Evolutionary conservation across 1,140 invertebrate genomes (phyloP), one percentile per base, ranked within the genome.

Genomic region (Dermatophagoides farinae): DNA sequence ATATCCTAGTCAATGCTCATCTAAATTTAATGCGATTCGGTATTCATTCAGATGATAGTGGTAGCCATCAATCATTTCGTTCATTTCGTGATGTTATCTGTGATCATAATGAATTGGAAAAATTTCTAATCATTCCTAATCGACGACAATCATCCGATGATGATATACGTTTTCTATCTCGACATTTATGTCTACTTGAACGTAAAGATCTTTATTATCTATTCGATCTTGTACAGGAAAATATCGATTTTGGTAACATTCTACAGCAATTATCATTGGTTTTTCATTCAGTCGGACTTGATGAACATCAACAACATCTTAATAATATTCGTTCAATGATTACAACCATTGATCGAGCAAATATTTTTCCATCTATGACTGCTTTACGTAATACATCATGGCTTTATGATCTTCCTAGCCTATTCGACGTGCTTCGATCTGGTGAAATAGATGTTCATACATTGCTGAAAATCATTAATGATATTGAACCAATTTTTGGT

Each of bases 271-370:
- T 60, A n/a, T 60, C 59, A 14, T 18, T 16, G 4, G 22, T 60
- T 41, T 31, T 60, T 18, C 16, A n/a, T 16, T 23, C 16, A 8
- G 49, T 60, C 5, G 46, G 49, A 23, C 23, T 60, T 10, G 18
- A n/a, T 16, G 59, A 60, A n/a, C 31, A 31, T 41, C 46, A 55
- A 25, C 31, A 55, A n/a, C 51, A 60, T 31, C 2, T 62, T 2
- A 61, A 62, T 14, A 62, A 62, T 25, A 62, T 62, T 16, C 16
- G 16, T 23, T 16, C 59, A 39, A 61, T 61, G 59, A 61, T 61
- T 41, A 39, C 14, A 16, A 61, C 59, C 16, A 57, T 61, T 2
- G 59, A 61, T n/a, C 59, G 57, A 6, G 53, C 59, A 11, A 61
- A 61, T 41, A 52, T 61, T 16, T 61, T 61, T 23, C 38, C 12